These are phyloP conservation scores for Petrolisthes manimaculis DNA, from an alignment of 2,888 invertebrate genomes.

Conservation along the genomic window DNA sequence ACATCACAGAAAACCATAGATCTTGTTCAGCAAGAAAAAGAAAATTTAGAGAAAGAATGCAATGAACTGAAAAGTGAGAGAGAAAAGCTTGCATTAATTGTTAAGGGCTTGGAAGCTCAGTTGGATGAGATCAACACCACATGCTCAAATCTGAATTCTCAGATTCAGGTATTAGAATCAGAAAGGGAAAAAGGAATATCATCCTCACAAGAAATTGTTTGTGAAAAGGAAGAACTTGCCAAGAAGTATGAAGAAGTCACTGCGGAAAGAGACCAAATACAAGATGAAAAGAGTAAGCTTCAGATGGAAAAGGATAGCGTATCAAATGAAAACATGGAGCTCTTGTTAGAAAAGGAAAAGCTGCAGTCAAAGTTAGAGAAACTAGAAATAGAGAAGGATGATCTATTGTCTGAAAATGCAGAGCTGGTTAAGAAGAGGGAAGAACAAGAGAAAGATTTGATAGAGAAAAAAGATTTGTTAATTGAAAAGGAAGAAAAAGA, in stretches of 20 bases:
- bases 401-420: not conserved
- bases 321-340: not conserved
- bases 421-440: not conserved
- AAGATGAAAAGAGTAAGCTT: slow-evolving; percentile 5
- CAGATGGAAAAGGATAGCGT: slow-evolving; percentile 2
- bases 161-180: slow-evolving; percentile 4
- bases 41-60: slow-evolving; percentile 2
- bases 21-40: not conserved
- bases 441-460: not conserved
- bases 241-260: not conserved
- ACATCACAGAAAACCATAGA: not conserved
- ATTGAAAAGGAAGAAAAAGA: slow-evolving; percentile 5
- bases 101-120: not conserved
- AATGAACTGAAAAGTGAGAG: slow-evolving; percentile 16
- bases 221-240: slow-evolving; percentile 2
- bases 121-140: not conserved
- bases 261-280: not conserved
- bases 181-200: not conserved
- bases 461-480: not conserved
- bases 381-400: not conserved
- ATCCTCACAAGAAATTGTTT: not conserved
- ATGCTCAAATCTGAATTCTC: not conserved
- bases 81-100: not conserved
- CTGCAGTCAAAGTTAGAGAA: slow-evolving; percentile 8
- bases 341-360: slow-evolving; percentile 3